Base-by-base conservation (phyloP, 92 coral and sea anemone genomes). In the Anthopleura xanthogrammica region DNA sequence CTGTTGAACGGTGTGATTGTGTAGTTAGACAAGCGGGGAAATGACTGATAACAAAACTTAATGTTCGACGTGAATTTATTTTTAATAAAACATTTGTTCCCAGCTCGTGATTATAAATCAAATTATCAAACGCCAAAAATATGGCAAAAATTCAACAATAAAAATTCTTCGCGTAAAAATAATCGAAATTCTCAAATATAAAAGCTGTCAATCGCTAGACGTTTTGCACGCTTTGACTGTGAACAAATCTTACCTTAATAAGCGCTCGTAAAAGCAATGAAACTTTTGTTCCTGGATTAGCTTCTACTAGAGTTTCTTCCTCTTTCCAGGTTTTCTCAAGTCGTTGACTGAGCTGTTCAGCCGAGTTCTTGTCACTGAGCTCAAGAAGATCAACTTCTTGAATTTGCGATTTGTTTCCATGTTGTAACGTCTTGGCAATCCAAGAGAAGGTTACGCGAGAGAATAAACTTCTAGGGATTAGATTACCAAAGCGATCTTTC, bases 311-410 rank as follows among this genome's bases (percentile, higher is more conserved):
- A 57, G 70, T 41, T 41, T 84, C 81, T 22, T 84, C 87, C 19
- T 64, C 66, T 60, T 42, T 76, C 87, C 87, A 84, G 4, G 76
- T 48, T 16, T 48, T 79, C 52, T 85, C 88, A 42, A 85, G 79
- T 7, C 41, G 52, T 36, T 71, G 57, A 6, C 60, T 66, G 60
- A 85, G 81, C 13, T 42, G 52, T 43, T 78, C 78, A 19, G 88
- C 66, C 22, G 83, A 78, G 36, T 79, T 79, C 73, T 78, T 73
- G 52, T 79, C 72, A 60, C 52, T 68, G 10, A 77, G 79, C 41
- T 78, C 79, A 50, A 79, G 81, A 40, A 85, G 72, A 79, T 85
- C 83, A 24, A 72, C 46, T 22, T 85, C 88, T 79, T 85, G 88
- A 8, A 85, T 52, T 39, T 71, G 83, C 17, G 76, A 66, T 12